Evolutionary conservation across 2,113 vertebrate species (phyloP).

Genomic region (Nycticebus coucang): DNA sequence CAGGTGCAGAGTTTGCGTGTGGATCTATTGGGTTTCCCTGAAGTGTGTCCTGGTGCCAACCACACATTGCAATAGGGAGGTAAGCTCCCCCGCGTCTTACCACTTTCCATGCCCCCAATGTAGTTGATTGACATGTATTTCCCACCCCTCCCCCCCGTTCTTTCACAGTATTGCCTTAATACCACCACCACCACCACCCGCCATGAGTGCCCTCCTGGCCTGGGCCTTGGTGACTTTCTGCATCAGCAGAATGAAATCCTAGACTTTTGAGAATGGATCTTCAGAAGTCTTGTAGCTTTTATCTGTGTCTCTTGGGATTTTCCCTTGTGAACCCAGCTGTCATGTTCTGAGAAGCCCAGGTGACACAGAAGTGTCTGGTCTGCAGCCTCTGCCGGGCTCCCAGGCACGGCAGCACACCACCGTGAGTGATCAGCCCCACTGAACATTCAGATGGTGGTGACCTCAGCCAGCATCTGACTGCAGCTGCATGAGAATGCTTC

Average conservation of each 20-base stretch:
- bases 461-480: background rate
- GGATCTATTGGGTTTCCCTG: background rate
- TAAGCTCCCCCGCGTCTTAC: background rate
- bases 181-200: background rate
- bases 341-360: background rate
- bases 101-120: background rate
- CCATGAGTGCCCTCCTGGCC: background rate
- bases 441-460: background rate
- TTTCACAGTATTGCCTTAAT: background rate
- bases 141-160: background rate
- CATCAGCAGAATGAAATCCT: background rate
- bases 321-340: background rate
- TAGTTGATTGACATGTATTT: background rate
- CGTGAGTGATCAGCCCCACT: rapidly evolving
- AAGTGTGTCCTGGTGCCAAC: background rate
- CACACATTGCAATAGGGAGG: too few species aligned
- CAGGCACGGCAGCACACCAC: rapidly evolving
- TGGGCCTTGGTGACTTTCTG: background rate
- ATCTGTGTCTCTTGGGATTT: background rate
- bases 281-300: background rate
- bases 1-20: background rate
- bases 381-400: background rate
- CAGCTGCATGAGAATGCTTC: background rate
- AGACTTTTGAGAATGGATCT: background rate
- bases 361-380: rapidly evolving